Evolutionary conservation across 2,797 vertebrate species (phyloP).

Genomic region (Harpagifer antarcticus): DNA sequence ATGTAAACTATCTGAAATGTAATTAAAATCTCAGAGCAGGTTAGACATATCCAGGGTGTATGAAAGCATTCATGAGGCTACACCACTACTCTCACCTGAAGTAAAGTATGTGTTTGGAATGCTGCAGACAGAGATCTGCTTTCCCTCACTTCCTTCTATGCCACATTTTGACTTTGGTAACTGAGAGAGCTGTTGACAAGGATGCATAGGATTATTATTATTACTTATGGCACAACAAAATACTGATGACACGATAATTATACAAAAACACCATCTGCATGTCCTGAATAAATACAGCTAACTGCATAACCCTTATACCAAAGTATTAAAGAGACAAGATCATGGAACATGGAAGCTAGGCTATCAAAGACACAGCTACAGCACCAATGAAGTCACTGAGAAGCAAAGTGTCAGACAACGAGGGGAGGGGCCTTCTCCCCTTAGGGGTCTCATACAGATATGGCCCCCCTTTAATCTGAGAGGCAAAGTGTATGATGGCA

Average conservation of each 20-base stretch:
- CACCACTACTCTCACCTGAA: slow-evolving; percentile 51
- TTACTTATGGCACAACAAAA: slow-evolving; percentile 69
- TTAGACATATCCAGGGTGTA: slow-evolving; percentile 47
- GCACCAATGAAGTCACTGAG: slow-evolving; percentile 52
- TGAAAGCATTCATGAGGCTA: slow-evolving; percentile 39
- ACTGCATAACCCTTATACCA: slow-evolving; percentile 63
- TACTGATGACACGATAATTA: slow-evolving; percentile 69
- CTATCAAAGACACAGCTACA: slow-evolving; percentile 36
- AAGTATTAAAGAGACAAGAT: slow-evolving; percentile 72
- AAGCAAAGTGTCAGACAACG: background rate
- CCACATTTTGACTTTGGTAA: slow-evolving; percentile 79
- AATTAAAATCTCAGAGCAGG: slow-evolving; percentile 58
- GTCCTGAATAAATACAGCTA: slow-evolving; percentile 73
- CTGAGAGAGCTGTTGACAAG: slow-evolving; percentile 49
- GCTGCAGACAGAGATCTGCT: slow-evolving; percentile 56
- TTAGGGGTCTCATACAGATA: slow-evolving; percentile 17
- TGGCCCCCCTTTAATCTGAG: background rate
- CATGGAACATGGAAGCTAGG: slow-evolving; percentile 20
- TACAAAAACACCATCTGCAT: slow-evolving; percentile 53
- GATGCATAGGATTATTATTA: slow-evolving; percentile 64
- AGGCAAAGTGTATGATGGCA: background rate
- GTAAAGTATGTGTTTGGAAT: slow-evolving; percentile 72
- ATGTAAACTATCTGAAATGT: slow-evolving; percentile 49
- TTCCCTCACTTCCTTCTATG: slow-evolving; percentile 80
- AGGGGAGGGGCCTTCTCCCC: background rate